Evolutionary conservation across 2,888 invertebrate genomes (phyloP), one percentile per base, ranked within the genome.

Genomic region (Spisula subtruncata): DNA sequence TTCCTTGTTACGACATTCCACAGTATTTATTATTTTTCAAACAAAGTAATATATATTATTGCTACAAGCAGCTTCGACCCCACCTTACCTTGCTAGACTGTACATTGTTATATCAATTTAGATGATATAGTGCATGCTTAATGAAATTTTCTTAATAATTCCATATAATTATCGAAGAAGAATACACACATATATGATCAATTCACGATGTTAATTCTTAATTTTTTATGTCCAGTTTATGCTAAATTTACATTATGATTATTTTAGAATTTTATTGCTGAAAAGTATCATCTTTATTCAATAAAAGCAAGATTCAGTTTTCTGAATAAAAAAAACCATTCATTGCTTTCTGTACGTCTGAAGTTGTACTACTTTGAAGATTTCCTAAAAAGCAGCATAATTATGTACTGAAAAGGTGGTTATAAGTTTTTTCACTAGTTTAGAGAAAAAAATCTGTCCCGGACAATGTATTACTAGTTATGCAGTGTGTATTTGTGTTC

Each of bases 1-100:
- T 79, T 85, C 80, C 85, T 20, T n/a, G 54, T 80, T 80, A 46
- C 56, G 80, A 85, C 85, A 85, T 85, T 85, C 85, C 85, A 85
- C n/a, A 80, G 32, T 84, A 84, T 84, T 84, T 84, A 84, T 84
- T 84, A 41, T 84, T 71, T 84, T 71, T 66, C 71, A 14, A 84
- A 84, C 29, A 46, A 51, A 84, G 51, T 83, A 83, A 83, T 83
- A 83, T 83, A 83, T 83, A 18, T 54, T 29, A 56, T 2, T 35
- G 60, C 48, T 81, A 46, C 20, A 81, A 81, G 75, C 75, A 75
- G 75, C 18, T 18, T 16, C 4, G 14, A 16, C 18, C 4, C 75
- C 35, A 18, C 18, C 5, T 5, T 35, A 75, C 32, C 32, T 1
- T 75, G 75, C 29, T 16, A 0, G n/a, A 71, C 29, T 29, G n/a